Conservation (phyloP, 2,113 vertebrate genomes). For the Lampris incognitus region DNA sequence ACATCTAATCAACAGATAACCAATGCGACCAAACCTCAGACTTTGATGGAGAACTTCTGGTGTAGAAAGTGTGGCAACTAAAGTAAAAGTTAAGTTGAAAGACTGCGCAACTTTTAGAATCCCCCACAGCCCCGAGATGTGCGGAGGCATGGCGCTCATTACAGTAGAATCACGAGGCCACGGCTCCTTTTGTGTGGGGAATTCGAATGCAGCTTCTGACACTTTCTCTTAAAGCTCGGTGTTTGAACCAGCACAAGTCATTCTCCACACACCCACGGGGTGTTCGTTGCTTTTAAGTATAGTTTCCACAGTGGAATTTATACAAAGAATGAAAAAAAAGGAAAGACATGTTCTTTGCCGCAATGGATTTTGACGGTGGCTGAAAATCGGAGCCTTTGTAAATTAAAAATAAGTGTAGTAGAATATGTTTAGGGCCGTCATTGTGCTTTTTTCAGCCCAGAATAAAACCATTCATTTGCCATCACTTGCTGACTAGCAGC, state of each 20-base stretch:
- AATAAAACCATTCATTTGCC: not conserved
- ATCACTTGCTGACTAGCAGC: not conserved
- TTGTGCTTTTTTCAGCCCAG: no score
- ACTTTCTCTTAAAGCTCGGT: conserved; percentile 23
- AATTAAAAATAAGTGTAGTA: not conserved
- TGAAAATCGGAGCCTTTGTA: not conserved
- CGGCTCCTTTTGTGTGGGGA: conserved; percentile 64
- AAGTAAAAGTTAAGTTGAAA: conserved; percentile 53
- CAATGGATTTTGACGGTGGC: not conserved
- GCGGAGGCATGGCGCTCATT: conserved; percentile 55
- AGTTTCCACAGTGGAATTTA: conserved; percentile 47
- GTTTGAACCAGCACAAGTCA: conserved; percentile 61
- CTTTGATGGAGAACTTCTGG: conserved; percentile 6
- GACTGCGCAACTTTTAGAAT: conserved; percentile 43
- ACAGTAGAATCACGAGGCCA: conserved; percentile 57
- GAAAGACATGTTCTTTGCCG: conserved; percentile 1
- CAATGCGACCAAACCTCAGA: not conserved
- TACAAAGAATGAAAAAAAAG: conserved; percentile 40
- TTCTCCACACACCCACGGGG: conserved; percentile 54
- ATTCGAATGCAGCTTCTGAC: conserved; percentile 51
- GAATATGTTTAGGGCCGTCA: not conserved
- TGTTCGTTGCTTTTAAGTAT: conserved; percentile 53
- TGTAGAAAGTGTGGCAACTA: conserved; percentile 29
- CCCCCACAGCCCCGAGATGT: conserved; percentile 36
- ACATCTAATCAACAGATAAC: no score